Base-by-base conservation (phyloP, 2,797 vertebrate species). In the Astyanax mexicanus region DNA sequence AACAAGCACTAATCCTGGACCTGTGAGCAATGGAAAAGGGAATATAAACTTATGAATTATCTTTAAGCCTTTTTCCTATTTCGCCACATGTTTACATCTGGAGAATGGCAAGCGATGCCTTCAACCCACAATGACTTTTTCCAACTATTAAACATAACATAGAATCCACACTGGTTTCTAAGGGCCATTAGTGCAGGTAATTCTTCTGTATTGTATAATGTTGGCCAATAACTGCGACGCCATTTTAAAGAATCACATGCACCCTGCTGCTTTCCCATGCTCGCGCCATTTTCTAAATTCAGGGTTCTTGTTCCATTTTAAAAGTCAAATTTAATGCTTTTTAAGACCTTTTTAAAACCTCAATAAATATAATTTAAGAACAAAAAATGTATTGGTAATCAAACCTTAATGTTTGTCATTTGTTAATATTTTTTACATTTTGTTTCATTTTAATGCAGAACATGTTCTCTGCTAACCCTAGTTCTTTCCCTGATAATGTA, bases 1-100 rank as follows among this genome's bases (percentile, higher is more conserved):
- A 74, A 79, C 45, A 19, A 49, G 29, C 29, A 32, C 29, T 32
- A 32, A 32, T 32, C 29, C 5, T 32, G 29, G 29, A 32, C 29
- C 29, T 32, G 29, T 32, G 5, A 32, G 67, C 54, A 72, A 72
- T 65, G 47, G 69, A 80, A 80, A 66, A 62, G 44, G 62, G 27
- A 72, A 78, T 78, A 65, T 64, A 45, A 40, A 74, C 62, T 65
- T 67, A 47, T 80, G 77, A 77, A 66, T 57, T 75, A 61, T 75
- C 47, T 25, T 65, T 77, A 68, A 37, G 38, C 42, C 23, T 73
- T 67, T 80, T 75, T 72, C 68, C 68, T 69, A 72, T 60, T 70
- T 80, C 62, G 40, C 52, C 60, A 52, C 57, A 10, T 52, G 72
- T 71, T 77, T 80, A 77, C 57, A 45, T 82, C 80, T 77, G 23